These are phyloP conservation scores for Thysanoteuthis rhombus DNA, from an alignment of 2,888 invertebrate genomes.

Conservation along the genomic window DNA sequence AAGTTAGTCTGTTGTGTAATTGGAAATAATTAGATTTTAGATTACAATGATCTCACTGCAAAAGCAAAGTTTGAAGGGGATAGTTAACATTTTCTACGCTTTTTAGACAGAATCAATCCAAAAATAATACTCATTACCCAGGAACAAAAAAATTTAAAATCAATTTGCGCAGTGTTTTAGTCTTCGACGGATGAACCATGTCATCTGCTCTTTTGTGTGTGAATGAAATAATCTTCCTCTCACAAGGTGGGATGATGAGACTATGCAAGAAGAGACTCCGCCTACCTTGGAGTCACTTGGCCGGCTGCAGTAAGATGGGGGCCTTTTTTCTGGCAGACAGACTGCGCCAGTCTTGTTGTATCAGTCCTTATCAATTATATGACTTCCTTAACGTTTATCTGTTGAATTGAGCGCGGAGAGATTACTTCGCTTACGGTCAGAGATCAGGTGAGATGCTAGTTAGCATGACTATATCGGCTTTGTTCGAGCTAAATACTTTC, in stretches of 20 bases:
- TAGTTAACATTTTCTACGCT: no score
- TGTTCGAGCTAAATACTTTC: background rate
- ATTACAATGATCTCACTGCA: no score
- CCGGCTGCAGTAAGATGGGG: background rate
- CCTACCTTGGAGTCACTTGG: background rate
- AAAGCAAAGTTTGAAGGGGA: no score
- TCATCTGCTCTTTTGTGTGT: background rate
- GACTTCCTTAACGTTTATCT: background rate
- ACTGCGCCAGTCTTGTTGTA: background rate
- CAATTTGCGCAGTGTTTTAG: no score
- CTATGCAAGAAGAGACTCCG: background rate
- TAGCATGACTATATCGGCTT: background rate
- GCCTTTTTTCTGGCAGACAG: background rate
- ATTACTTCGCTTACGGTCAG: background rate
- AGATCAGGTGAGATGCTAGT: background rate
- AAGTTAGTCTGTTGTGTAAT: no score
- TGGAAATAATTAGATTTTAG: no score
- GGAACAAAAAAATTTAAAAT: no score
- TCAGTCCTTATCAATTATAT: background rate
- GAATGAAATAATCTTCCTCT: background rate
- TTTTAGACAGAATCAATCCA: no score
- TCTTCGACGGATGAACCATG: background rate
- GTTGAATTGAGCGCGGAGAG: background rate
- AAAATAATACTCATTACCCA: no score
- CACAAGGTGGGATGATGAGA: background rate